Conservation (phyloP, 2,113 vertebrate genomes). For the Mus pahari region DNA sequence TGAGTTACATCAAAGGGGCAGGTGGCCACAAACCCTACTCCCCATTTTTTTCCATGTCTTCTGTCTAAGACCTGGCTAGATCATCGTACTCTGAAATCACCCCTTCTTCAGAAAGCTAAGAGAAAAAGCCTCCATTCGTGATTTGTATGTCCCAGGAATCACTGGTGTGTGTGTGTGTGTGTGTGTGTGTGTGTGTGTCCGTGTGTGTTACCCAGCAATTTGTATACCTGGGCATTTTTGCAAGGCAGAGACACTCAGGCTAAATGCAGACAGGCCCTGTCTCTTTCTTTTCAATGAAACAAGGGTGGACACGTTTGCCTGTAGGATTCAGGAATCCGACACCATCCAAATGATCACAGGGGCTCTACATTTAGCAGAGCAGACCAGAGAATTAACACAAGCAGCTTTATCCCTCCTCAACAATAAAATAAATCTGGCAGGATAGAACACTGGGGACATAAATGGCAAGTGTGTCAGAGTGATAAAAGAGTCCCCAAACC, state of each 20-base stretch:
- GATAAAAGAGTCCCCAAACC: constrained; percentile 63
- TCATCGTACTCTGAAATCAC: background rate
- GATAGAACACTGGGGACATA: constrained; percentile 42
- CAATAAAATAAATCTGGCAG: constrained; percentile 60
- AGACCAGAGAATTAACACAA: constrained; percentile 62
- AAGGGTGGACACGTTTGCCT: background rate
- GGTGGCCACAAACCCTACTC: background rate
- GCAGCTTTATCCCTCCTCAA: constrained; percentile 65
- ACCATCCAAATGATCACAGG: constrained; percentile 20
- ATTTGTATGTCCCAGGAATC: background rate
- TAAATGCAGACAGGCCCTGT: background rate
- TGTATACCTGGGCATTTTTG: background rate
- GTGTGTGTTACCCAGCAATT: background rate
- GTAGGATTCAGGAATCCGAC: background rate
- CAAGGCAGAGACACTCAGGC: background rate
- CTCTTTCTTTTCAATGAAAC: background rate
- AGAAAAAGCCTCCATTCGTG: background rate
- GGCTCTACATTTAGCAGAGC: constrained; percentile 23
- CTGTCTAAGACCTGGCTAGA: background rate
- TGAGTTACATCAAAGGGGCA: background rate
- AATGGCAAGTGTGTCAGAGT: constrained; percentile 76
- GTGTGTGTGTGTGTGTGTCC: background rate
- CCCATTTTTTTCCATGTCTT: background rate
- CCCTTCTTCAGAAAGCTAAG: background rate
- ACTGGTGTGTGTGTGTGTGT: background rate